Percentiles rank a stretch among this genome's conserved stretches.
Conservation (phyloP, 1,140 invertebrate species). For the Venturia canescens region DNA sequence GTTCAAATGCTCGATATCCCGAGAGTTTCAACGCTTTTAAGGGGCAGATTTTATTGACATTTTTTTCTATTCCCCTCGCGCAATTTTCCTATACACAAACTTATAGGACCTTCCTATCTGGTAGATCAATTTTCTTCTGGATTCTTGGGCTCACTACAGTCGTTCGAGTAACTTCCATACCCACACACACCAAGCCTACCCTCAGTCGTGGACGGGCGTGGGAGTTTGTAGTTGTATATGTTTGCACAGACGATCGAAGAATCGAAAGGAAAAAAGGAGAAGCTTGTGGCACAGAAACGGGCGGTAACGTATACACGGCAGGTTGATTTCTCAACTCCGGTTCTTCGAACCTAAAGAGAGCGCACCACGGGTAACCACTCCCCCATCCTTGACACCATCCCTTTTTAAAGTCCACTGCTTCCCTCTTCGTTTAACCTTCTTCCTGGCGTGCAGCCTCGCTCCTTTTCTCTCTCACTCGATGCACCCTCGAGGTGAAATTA, state of each 20-base stretch:
- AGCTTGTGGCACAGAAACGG: slow-evolving; percentile 4
- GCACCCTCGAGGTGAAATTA: slow-evolving; percentile 67
- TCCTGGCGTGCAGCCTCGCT: slow-evolving; percentile 6
- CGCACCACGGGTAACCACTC: slow-evolving; percentile 9
- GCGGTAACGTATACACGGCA: background rate
- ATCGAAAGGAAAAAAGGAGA: background rate
- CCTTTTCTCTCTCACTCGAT: slow-evolving; percentile 44
- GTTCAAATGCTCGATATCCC: background rate
- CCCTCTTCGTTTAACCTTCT: slow-evolving; percentile 30
- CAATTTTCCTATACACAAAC: slow-evolving; percentile 65
- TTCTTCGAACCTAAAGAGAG: slow-evolving; percentile 1
- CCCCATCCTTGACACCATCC: background rate
- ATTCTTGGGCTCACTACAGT: slow-evolving; percentile 21
- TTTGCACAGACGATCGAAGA: slow-evolving; percentile 11
- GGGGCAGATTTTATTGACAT: slow-evolving; percentile 64
- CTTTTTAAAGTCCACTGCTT: background rate
- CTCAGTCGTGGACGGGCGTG: too few species aligned
- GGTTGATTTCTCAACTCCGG: slow-evolving; percentile 2
- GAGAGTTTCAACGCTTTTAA: background rate
- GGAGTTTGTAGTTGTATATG: too few species aligned
- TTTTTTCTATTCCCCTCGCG: slow-evolving; percentile 50
- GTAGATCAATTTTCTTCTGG: slow-evolving; percentile 70
- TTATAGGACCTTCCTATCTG: slow-evolving; percentile 72
- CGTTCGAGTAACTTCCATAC: background rate
- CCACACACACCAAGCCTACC: background rate